A percentile compares a stretch with the other conserved stretches of the same genome.
Conservation (phyloP, 2,797 vertebrate species). For the Brachyrhaphis roseni region DNA sequence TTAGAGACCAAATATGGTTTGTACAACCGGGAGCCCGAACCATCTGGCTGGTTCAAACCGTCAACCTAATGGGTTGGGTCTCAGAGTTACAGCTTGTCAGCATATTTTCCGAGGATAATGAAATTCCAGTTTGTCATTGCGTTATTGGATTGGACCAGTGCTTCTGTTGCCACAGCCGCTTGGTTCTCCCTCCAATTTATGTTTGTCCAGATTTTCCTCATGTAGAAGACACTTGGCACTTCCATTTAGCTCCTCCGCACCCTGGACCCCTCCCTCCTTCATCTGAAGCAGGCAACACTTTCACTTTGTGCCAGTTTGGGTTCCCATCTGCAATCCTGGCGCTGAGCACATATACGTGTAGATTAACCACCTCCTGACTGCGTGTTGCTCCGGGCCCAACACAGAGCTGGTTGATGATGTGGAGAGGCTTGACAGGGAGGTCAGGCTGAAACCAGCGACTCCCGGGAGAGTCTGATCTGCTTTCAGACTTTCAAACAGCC, state of each 20-base stretch:
- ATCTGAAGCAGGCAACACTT: conserved; percentile 64
- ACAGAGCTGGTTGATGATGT: conserved; percentile 10
- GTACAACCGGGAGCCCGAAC: conserved; percentile 16
- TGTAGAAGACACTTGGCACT: conserved; percentile 52
- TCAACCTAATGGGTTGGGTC: conserved; percentile 29
- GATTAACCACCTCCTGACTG: conserved; percentile 61
- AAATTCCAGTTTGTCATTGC: conserved; percentile 32
- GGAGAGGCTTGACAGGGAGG: conserved; percentile 25
- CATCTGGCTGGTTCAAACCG: conserved; percentile 46
- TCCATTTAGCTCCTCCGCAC: conserved; percentile 21
- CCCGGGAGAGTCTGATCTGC: conserved; percentile 13
- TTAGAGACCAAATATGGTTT: conserved; percentile 51
- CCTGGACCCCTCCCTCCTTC: conserved; percentile 47
- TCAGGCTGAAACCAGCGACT: conserved; percentile 32
- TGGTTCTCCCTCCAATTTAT: conserved; percentile 11
- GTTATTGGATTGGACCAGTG: conserved; percentile 7
- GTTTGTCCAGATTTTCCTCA: conserved; percentile 26
- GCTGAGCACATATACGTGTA: conserved; percentile 24
- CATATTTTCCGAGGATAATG: conserved; percentile 48
- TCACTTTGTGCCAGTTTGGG: conserved; percentile 51
- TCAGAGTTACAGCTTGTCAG: conserved; percentile 54
- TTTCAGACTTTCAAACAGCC: not conserved
- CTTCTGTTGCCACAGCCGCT: conserved; percentile 14
- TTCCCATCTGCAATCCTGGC: conserved; percentile 77
- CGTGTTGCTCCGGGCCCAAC: conserved; percentile 32